Evolutionary conservation across 2,797 vertebrate genomes (phyloP), one percentile per base, ranked within the genome.

Genomic region (Smutsia gigantea): DNA sequence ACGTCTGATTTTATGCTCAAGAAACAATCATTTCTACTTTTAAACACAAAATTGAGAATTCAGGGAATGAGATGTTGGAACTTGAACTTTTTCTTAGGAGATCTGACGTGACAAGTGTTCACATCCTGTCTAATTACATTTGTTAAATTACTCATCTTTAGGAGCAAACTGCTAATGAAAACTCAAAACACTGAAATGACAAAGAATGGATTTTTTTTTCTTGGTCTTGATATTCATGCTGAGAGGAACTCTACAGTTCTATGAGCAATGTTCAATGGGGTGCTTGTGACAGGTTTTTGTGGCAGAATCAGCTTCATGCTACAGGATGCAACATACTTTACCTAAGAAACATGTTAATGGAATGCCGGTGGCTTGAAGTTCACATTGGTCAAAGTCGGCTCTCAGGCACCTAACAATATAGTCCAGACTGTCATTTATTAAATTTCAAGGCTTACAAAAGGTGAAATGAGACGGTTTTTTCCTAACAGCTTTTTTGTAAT

Each of bases 21-120:
- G 85, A 94, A 93, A 93, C 23, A 82, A 69, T 89, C 88, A 64
- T 82, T 96, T 94, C 55, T 95, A 88, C 69, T 96, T 95, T 95
- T 57, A 92, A 87, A 93, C 93, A 83, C 7, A 31, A 74, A 83
- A 89, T 19, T 71, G 88, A 90, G 53, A 88, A 94, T 81, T 88
- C 34, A n/a, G 27, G 25, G n/a, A 14, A 25, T 69, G 37, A 18
- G 37, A 8, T 89, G 29, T 57, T 72, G 90, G 14, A 77, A 87
- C 23, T 81, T 81, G 82, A 91, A 63, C 10, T 93, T 87, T 46
- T 21, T 92, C 74, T 92, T 78, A 59, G 0, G 13, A 78, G 37
- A 66, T 81, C 92, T 84, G 85, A 78, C 46, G 15, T 86, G 81
- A 95, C 74, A 96, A 79, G 46, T 77, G 84, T 83, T 55, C 84